A percentile compares a stretch with the other conserved stretches of the same genome.
Evolutionary conservation across 2,113 vertebrate species (phyloP).

Genomic region (Hyaena hyaena): DNA sequence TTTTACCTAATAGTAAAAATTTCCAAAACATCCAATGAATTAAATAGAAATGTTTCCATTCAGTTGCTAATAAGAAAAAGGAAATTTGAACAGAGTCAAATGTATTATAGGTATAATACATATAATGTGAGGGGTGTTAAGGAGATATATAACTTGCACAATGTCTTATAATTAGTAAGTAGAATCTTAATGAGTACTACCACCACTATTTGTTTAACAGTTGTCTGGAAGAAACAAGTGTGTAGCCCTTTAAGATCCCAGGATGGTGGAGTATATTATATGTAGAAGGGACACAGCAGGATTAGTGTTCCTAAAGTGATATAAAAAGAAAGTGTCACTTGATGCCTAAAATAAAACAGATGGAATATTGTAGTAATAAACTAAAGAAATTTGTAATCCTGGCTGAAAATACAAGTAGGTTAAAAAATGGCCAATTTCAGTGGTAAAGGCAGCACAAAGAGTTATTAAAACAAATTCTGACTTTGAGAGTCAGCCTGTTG

Average conservation of each 20-base stretch:
- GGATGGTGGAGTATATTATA: neutral
- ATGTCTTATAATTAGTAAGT: neutral
- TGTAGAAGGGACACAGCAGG: neutral
- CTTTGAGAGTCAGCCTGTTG: neutral
- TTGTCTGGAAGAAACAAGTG: neutral
- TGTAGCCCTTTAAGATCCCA: neutral
- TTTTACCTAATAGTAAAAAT: slow-evolving; percentile 19
- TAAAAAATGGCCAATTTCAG: neutral
- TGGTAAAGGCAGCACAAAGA: neutral
- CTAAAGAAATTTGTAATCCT: slow-evolving; percentile 34
- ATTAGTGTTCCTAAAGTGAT: neutral
- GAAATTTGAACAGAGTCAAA: neutral
- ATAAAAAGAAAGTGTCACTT: neutral
- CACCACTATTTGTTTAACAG: neutral
- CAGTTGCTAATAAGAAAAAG: neutral
- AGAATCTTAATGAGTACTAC: neutral
- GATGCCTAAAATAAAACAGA: neutral
- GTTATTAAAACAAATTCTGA: neutral
- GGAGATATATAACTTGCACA: neutral
- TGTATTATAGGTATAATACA: neutral
- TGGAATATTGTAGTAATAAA: neutral
- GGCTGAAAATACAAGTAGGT: slow-evolving; percentile 42
- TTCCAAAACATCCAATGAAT: neutral
- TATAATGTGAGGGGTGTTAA: neutral
- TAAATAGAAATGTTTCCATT: neutral